Evolutionary conservation across 2,888 invertebrate genomes (phyloP).

Genomic region (Amphipoea oculea): DNA sequence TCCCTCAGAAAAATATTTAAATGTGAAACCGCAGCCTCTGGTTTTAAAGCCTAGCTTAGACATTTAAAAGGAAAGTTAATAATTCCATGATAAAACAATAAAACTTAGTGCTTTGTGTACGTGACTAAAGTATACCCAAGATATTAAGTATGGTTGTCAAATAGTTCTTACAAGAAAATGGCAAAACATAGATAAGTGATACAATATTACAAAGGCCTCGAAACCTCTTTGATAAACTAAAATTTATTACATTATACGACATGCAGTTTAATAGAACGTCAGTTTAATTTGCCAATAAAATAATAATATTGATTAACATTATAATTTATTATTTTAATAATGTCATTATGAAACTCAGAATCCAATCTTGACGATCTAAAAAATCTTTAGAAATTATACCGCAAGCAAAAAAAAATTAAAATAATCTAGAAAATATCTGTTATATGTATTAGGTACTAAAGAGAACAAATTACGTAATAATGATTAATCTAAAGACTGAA

Average conservation of each 20-base stretch:
- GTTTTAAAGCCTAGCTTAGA: slow-evolving; percentile 6
- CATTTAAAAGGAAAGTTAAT: slow-evolving; percentile 24
- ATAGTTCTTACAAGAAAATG: background rate
- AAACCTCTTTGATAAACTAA: background rate
- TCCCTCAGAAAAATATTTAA: slow-evolving; percentile 60
- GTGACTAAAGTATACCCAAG: background rate
- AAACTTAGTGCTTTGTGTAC: slow-evolving; percentile 7
- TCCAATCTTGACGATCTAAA: background rate
- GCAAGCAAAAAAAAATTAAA: background rate
- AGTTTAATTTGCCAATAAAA: background rate
- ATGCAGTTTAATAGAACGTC: background rate
- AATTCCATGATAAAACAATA: slow-evolving; percentile 17
- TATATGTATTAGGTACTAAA: background rate
- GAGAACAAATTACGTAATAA: slow-evolving; percentile 4
- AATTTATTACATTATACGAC: background rate
- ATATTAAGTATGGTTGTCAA: background rate
- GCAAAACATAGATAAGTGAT: background rate
- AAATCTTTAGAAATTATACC: background rate
- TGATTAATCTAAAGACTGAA: slow-evolving; percentile 17
- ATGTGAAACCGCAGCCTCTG: slow-evolving; percentile 59
- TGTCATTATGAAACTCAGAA: slow-evolving; percentile 9
- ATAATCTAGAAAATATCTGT: slow-evolving; percentile 2
- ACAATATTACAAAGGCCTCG: background rate
- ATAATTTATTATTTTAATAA: background rate
- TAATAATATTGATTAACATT: background rate